A percentile compares a stretch with the other conserved stretches of the same genome.
phyloP scores from a whole-genome alignment of 2,888 invertebrate species.

The Himalopsyche tibetana region DNA sequence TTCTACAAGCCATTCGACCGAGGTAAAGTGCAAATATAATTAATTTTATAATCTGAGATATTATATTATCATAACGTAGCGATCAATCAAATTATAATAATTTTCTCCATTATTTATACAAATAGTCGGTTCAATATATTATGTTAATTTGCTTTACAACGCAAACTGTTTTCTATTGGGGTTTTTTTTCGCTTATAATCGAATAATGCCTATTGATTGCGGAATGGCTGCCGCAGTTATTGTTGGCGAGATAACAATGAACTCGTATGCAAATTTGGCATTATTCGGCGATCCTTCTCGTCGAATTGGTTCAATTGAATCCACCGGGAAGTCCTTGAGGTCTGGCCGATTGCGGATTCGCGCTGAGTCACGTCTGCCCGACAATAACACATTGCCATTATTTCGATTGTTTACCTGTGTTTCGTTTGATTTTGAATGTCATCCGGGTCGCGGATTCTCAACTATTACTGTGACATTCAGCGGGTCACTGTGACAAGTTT shows the following conservation, averaged over 20 bases:
- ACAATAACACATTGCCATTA: not conserved
- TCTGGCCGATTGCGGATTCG: slow-evolving; percentile 7
- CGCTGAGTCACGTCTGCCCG: not conserved
- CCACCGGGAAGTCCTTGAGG: slow-evolving; percentile 32
- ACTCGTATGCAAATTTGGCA: slow-evolving; percentile 13
- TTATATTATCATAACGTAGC: too few species aligned
- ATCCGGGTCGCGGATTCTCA: slow-evolving; percentile 19
- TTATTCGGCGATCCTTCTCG: slow-evolving; percentile 31
- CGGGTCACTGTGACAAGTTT: too few species aligned
- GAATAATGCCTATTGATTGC: slow-evolving; percentile 19
- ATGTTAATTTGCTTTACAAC: not conserved
- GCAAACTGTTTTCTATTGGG: not conserved
- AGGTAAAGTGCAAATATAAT: too few species aligned
- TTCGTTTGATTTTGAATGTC: not conserved
- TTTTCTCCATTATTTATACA: not conserved
- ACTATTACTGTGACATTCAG: too few species aligned
- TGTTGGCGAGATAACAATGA: slow-evolving; percentile 27
- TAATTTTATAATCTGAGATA: too few species aligned
- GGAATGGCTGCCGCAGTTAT: not conserved
- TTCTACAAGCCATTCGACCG: too few species aligned
- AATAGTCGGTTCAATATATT: not conserved
- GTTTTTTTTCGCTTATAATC: slow-evolving; percentile 5
- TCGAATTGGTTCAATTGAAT: slow-evolving; percentile 32
- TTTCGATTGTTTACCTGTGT: slow-evolving; percentile 30
- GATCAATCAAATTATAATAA: not conserved